Base-by-base conservation (phyloP, 2,113 vertebrate species). In the Aspiorhynchus laticeps region DNA sequence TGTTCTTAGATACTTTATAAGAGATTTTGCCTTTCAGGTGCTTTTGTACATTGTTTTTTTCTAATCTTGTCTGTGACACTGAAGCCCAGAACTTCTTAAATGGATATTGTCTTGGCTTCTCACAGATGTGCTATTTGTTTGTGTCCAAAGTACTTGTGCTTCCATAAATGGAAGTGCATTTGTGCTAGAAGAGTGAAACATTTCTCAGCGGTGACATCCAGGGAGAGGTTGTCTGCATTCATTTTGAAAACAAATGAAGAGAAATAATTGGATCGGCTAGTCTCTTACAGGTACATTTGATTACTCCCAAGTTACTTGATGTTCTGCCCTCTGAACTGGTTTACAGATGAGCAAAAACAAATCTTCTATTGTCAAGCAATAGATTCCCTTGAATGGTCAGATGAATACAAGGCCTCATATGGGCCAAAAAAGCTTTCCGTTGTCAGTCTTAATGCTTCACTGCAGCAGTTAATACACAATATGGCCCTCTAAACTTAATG, bases 91-190 rank as follows among this genome's bases (percentile, higher is more conserved):
- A 4, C 33, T 38, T 53, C 8, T 65, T 71, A 12, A 21, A 33
- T 28, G 46, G 33, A 53, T 41, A 36, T 86, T 43, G 31, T 80
- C 12, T 46, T n/a, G 7, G 15, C 78, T 71, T 48, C 33, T 41
- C 83, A 65, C 75, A 84, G 63, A 67, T 26, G 75, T 56, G 31
- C 65, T 56, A 28, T 74, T 87, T 80, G 76, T 80, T 85, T 71
- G 48, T 67, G 53, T 43, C 36, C 33, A 26, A 26, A 67, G 59
- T 26, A 46, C n/a, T 82, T 82, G 36, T 31, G 59, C 46, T 31
- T 65, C 24, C 63, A 67, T 38, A 81, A 82, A 84, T 53, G 67
- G 19, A 11, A 79, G 21, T 8, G 65, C 77, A 73, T 86, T 36
- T 56, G 46, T 63, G n/a, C 46, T 19, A 36, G 61, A 46, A 67